Conservation (phyloP, 1,140 invertebrate genomes). For the Cydia amplana region DNA sequence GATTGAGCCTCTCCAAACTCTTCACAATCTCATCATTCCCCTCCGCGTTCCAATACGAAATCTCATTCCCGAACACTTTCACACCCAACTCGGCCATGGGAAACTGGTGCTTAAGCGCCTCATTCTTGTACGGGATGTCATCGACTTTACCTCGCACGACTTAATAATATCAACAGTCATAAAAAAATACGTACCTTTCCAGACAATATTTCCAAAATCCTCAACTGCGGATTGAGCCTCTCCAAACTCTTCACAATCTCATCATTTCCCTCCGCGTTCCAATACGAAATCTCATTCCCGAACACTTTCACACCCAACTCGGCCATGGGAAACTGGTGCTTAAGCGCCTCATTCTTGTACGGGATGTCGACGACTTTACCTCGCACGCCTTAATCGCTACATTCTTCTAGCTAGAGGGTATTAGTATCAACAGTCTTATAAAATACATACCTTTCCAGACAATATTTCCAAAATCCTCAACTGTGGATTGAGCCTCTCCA, state of each 20-base stretch:
- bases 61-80: slow-evolving; percentile 87
- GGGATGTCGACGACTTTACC: slow-evolving; percentile 81
- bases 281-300: slow-evolving; percentile 89
- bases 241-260: slow-evolving; percentile 83
- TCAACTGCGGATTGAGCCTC: slow-evolving; percentile 84
- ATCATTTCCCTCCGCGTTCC: slow-evolving; percentile 82
- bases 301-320: slow-evolving; percentile 81
- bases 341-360: slow-evolving; percentile 81
- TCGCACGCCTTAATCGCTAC: slow-evolving; percentile 61
- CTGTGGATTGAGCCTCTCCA: slow-evolving; percentile 84
- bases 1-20: slow-evolving; percentile 82
- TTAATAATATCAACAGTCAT: not conserved
- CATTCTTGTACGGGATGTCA: slow-evolving; percentile 82
- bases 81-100: slow-evolving; percentile 73
- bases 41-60: slow-evolving; percentile 84
- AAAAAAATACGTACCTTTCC: slow-evolving; percentile 80
- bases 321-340: slow-evolving; percentile 69
- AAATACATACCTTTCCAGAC: slow-evolving; percentile 82
- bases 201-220: slow-evolving; percentile 85
- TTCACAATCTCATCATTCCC: slow-evolving; percentile 84
- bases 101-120: slow-evolving; percentile 70
- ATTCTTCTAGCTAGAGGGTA: too few relatives aligned
- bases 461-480: slow-evolving; percentile 85
- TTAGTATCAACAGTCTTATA: not conserved
- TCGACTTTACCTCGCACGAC: slow-evolving; percentile 80